Evolutionary conservation across 1,140 invertebrate genomes (phyloP), one percentile per base, ranked within the genome.

Genomic region (Odontomachus brunneus): DNA sequence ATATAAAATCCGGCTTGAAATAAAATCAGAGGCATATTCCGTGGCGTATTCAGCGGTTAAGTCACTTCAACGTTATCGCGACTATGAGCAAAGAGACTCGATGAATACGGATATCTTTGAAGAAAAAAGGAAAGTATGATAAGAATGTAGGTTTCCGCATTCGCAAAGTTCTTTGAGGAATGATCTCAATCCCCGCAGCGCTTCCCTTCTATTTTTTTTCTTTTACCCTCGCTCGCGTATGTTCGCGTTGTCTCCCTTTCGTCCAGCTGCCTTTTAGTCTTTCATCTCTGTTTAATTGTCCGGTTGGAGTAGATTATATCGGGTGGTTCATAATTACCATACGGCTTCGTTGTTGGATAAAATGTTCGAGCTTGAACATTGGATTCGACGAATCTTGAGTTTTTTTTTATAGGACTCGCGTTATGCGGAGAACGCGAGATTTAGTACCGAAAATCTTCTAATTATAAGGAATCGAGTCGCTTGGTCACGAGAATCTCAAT

Each of bases 121-220:
- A 9, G 59, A n/a, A 19, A 62, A 84, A 44, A 44, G 38, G 38
- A 11, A 11, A 44, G 38, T 1, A 86, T 81, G 84, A 82, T 88
- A 84, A 88, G 88, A 63, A 89, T 88, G 73, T 86, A 83, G 73
- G 5, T 15, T 75, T 60, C 49, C 73, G 66, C 59, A 57, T 84
- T 83, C 60, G 72, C 78, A 44, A 48, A 73, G 49, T 72, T 84
- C 74, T 88, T 84, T 88, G 85, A 87, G 80, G 19, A 66, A 66
- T 49, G 3, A 67, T 67, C 15, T 67, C 5, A 67, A 26, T 24
- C 22, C 15, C 22, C 19, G 65, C 22, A 49, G 38, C 14, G n/a
- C 33, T 48, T 24, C 22, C 17, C 14, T 63, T n/a, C 60, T 38
- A 38, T 15, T 38, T 38, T 33, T 24, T 48, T 19, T 66, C 38